A percentile compares a stretch with the other conserved stretches of the same genome.
Evolutionary conservation across 1,140 invertebrate genomes (phyloP).

Genomic region (Diabrotica undecimpunctata): DNA sequence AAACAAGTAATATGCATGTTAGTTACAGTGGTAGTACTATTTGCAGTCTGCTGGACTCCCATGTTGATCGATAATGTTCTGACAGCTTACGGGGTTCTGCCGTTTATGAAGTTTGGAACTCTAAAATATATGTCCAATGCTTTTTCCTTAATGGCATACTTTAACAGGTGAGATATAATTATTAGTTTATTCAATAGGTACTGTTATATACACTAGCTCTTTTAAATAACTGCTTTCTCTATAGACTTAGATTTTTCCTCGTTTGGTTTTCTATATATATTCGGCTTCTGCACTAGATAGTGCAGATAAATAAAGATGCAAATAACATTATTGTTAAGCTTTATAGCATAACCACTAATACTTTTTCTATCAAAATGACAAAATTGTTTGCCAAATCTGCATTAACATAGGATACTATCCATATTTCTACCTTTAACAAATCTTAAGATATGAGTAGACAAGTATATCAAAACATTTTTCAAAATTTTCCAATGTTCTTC

Average conservation of each 20-base stretch:
- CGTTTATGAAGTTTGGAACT: conserved; percentile 51
- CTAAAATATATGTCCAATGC: conserved; percentile 61
- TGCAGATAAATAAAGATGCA: too few species aligned
- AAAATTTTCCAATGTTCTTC: too few species aligned
- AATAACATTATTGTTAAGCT: too few species aligned
- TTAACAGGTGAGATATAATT: conserved; percentile 57
- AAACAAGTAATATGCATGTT: conserved; percentile 69
- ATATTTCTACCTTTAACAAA: too few species aligned
- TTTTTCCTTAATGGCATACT: conserved; percentile 65
- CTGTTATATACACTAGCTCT: not conserved
- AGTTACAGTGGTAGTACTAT: conserved; percentile 65
- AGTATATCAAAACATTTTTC: too few species aligned
- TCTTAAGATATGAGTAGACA: too few species aligned
- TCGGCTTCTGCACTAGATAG: too few species aligned
- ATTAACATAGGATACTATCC: too few species aligned
- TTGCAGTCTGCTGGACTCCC: conserved; percentile 67
- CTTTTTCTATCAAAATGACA: too few species aligned
- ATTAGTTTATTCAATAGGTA: too few species aligned
- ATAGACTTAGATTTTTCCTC: not conserved
- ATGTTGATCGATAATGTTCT: conserved; percentile 63
- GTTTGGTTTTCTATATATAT: not conserved
- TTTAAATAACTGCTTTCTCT: not conserved
- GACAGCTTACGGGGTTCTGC: conserved; percentile 58
- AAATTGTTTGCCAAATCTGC: too few species aligned
- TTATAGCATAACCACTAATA: too few species aligned